phyloP scores from a whole-genome alignment of 2,797 vertebrate genomes.

The Xyrichtys novacula region DNA sequence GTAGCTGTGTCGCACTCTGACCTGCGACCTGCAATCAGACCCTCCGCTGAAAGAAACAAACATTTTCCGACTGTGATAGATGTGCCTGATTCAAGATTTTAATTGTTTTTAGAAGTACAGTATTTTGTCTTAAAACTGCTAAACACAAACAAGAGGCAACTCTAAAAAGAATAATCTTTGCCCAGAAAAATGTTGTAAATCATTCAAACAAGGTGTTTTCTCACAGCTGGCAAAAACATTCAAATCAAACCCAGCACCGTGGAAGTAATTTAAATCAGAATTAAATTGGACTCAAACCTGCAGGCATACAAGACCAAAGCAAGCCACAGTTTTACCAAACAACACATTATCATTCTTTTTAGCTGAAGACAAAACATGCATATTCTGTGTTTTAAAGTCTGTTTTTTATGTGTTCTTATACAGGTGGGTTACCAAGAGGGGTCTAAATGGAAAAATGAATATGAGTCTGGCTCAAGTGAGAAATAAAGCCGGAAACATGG shows the following conservation, averaged over 20 bases:
- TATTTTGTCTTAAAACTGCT: background rate
- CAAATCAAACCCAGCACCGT: background rate
- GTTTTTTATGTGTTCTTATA: background rate
- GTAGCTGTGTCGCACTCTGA: constrained; percentile 83
- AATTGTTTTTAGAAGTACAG: background rate
- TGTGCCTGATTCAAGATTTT: background rate
- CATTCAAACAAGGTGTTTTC: background rate
- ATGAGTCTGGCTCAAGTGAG: too few relatives aligned
- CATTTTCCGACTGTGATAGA: background rate
- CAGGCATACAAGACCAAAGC: background rate
- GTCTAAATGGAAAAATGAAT: constrained; percentile 1
- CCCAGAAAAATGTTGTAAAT: background rate
- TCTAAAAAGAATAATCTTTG: background rate
- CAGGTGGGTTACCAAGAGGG: too few relatives aligned
- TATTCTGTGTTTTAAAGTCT: background rate
- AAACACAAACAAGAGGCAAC: background rate
- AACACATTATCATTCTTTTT: background rate
- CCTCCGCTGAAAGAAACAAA: constrained; percentile 54
- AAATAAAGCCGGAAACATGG: too few relatives aligned
- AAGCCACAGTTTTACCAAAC: background rate
- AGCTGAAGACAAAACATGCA: background rate
- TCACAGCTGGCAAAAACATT: background rate
- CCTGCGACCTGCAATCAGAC: constrained; percentile 50
- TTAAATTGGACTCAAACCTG: background rate
- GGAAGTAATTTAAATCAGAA: background rate